These are phyloP conservation scores for Perithous albicinctus DNA, from an alignment of 2,888 invertebrate species.

Conservation along the genomic window DNA sequence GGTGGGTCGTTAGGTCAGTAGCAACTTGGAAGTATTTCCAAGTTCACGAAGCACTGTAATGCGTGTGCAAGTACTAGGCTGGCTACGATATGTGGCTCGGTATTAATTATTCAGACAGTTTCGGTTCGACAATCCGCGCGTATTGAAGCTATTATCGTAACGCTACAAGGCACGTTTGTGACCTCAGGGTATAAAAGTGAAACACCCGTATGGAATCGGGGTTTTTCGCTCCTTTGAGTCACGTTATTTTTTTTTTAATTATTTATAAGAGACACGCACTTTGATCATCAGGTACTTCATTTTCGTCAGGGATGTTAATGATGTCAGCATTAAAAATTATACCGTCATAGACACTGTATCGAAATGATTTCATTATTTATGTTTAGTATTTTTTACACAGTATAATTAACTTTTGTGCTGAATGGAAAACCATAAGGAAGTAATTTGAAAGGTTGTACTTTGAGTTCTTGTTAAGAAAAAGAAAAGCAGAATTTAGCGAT, in stretches of 20 bases:
- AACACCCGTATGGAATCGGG: neutral
- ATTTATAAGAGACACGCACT: constrained; percentile 39
- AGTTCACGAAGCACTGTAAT: constrained; percentile 21
- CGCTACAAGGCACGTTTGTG: neutral
- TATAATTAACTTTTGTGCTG: no score
- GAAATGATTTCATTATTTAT: neutral
- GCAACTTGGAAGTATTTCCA: constrained; percentile 33
- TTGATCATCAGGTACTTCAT: constrained; percentile 19
- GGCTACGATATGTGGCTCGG: constrained; percentile 19
- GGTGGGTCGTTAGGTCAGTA: neutral
- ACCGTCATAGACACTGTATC: neutral
- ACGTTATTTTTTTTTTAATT: constrained; percentile 5
- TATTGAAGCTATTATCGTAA: constrained; percentile 24
- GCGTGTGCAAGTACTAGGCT: neutral
- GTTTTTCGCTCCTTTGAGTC: neutral
- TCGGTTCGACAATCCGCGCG: constrained; percentile 26
- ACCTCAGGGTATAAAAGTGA: constrained; percentile 19
- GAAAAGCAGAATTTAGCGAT: no score
- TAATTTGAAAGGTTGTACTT: no score
- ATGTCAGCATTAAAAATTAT: neutral
- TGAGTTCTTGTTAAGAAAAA: no score
- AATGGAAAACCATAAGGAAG: no score
- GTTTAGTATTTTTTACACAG: no score
- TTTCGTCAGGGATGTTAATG: neutral
- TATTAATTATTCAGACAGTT: constrained; percentile 55